Percentiles rank a stretch among this genome's conserved stretches.
These are phyloP conservation scores for Pollenia amentaria DNA, from an alignment of 2,888 invertebrate species.

Conservation along the genomic window DNA sequence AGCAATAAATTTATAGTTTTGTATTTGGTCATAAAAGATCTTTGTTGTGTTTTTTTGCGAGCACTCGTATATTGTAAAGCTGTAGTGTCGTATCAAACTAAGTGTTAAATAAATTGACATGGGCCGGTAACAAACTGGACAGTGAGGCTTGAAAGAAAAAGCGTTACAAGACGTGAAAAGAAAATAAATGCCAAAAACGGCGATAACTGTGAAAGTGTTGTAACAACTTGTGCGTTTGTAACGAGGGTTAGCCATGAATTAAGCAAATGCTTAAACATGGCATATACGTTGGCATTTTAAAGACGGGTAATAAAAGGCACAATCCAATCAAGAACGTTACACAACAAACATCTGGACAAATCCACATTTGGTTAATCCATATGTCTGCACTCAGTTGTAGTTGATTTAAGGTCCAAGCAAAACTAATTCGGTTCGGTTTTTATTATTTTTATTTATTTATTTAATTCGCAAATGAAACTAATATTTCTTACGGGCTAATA, in stretches of 20 bases:
- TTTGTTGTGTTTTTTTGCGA: slow-evolving; percentile 19
- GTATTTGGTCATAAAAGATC: slow-evolving; percentile 55
- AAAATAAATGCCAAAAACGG: not conserved
- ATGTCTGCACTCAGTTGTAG: no score
- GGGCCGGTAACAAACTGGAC: slow-evolving; percentile 33
- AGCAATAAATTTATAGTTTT: slow-evolving; percentile 73
- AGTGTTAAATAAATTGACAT: slow-evolving; percentile 57
- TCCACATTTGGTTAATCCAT: no score
- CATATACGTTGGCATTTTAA: no score
- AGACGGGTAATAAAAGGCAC: no score
- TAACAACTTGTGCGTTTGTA: slow-evolving; percentile 31
- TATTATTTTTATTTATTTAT: no score
- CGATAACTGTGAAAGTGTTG: slow-evolving; percentile 43
- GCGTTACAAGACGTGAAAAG: slow-evolving; percentile 11
- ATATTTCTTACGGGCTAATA: no score
- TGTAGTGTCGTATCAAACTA: slow-evolving; percentile 19
- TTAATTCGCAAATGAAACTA: no score
- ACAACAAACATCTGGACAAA: no score
- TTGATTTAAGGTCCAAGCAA: no score
- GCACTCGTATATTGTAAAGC: slow-evolving; percentile 40
- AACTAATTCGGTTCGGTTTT: no score
- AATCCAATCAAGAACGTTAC: no score
- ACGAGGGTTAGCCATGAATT: slow-evolving; percentile 23
- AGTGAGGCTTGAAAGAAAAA: slow-evolving; percentile 14
- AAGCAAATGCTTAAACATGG: no score